These are phyloP conservation scores for Perizoma affinitatum DNA, from an alignment of 2,888 invertebrate genomes.

Conservation along the genomic window DNA sequence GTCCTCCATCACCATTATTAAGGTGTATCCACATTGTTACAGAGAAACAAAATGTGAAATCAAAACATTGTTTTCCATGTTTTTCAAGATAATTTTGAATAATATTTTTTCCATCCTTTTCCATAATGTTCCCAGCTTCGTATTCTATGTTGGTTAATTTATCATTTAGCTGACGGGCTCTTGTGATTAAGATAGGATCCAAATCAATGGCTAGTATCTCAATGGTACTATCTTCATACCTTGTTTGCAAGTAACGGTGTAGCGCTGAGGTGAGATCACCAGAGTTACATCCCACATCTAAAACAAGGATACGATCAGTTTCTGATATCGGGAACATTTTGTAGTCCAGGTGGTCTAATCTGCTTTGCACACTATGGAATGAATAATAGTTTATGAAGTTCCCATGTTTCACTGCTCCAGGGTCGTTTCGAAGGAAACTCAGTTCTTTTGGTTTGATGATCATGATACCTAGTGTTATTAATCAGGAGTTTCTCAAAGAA, in stretches of 20 bases:
- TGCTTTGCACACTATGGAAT: slow-evolving; percentile 89
- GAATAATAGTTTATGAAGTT: slow-evolving; percentile 95
- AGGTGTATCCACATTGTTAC: slow-evolving; percentile 96
- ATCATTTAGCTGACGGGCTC: slow-evolving; percentile 84
- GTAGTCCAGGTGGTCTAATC: slow-evolving; percentile 84
- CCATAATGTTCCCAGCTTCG: slow-evolving; percentile 85
- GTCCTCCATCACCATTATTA: slow-evolving; percentile 90
- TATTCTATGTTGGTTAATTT: slow-evolving; percentile 76
- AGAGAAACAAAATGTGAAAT: slow-evolving; percentile 91
- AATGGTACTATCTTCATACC: slow-evolving; percentile 61
- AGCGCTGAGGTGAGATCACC: slow-evolving; percentile 89
- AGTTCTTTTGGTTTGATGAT: slow-evolving; percentile 50
- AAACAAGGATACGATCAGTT: slow-evolving; percentile 69
- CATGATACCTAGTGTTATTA: slow-evolving; percentile 30
- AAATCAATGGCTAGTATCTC: slow-evolving; percentile 89
- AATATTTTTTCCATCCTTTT: slow-evolving; percentile 51
- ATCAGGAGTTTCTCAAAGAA: too few species aligned
- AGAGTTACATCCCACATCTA: slow-evolving; percentile 92
- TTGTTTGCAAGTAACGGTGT: slow-evolving; percentile 75
- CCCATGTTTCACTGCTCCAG: slow-evolving; percentile 91
- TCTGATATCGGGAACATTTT: slow-evolving; percentile 60
- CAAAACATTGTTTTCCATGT: slow-evolving; percentile 79
- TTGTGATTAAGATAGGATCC: slow-evolving; percentile 87
- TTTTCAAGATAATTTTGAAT: slow-evolving; percentile 77
- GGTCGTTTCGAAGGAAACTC: slow-evolving; percentile 83